A percentile compares a stretch with the other conserved stretches of the same genome.
Conservation (phyloP, 2,797 vertebrate species). For the Sebastes iracundus region DNA sequence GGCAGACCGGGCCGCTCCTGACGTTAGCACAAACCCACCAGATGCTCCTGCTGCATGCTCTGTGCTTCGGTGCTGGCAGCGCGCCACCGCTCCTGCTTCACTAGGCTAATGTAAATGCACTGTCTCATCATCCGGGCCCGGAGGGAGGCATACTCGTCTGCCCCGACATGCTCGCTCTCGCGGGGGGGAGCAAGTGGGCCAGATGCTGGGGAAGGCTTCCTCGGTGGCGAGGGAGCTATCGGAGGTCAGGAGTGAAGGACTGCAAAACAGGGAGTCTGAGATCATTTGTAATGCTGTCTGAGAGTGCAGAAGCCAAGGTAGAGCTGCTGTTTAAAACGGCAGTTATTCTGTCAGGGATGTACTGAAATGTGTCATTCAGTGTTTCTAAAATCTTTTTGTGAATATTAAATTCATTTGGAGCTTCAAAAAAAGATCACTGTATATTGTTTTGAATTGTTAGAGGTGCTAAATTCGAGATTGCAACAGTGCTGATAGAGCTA, state of each 20-base stretch:
- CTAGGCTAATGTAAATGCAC: constrained; percentile 66
- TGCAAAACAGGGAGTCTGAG: constrained; percentile 25
- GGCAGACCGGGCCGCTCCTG: constrained; percentile 26
- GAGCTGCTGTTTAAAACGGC: not conserved
- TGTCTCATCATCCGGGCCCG: constrained; percentile 57
- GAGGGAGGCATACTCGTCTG: constrained; percentile 51
- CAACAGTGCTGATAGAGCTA: no score
- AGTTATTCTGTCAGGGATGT: not conserved
- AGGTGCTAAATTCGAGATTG: no score
- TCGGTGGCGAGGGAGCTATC: constrained; percentile 15
- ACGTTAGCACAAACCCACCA: constrained; percentile 49
- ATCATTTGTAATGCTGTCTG: constrained; percentile 31
- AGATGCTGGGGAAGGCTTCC: constrained; percentile 47
- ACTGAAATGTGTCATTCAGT: not conserved
- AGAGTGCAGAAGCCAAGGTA: constrained; percentile 4
- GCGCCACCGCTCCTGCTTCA: constrained; percentile 56
- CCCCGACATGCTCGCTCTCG: constrained; percentile 52
- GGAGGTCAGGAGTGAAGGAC: constrained; percentile 56
- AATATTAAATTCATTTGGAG: not conserved
- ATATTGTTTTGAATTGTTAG: not conserved
- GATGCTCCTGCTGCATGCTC: constrained; percentile 61
- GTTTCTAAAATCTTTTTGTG: not conserved
- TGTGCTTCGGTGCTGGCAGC: constrained; percentile 48
- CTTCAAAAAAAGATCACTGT: not conserved
- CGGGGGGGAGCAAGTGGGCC: constrained; percentile 22